Percentiles rank a stretch among this genome's conserved stretches.
phyloP scores from a whole-genome alignment of 23 tunicate species.

The Trididemnum nubilum region DNA sequence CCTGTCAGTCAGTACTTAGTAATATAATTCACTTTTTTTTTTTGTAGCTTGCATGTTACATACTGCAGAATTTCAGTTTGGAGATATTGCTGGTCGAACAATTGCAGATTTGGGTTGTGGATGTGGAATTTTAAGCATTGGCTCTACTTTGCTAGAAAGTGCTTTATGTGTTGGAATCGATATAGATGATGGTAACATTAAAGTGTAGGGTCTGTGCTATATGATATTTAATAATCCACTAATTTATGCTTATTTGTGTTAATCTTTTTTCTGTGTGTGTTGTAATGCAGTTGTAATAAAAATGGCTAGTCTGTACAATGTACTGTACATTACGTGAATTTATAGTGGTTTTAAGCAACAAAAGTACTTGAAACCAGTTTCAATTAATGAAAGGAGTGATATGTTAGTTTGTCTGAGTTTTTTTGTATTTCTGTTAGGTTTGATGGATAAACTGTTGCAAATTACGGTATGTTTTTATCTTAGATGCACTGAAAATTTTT shows the following conservation, averaged over 20 bases:
- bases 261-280: neutral
- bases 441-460: too few relatives aligned
- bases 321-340: too few relatives aligned
- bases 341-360: too few relatives aligned
- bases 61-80: constrained; percentile 70
- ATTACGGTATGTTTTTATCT: neutral
- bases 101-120: constrained; percentile 90
- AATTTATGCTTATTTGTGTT: neutral
- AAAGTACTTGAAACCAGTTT: too few relatives aligned
- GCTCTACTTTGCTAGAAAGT: constrained; percentile 60
- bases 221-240: neutral
- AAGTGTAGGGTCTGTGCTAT: neutral
- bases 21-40: too few relatives aligned
- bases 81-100: constrained; percentile 51
- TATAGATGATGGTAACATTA: constrained; percentile 67
- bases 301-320: too few relatives aligned
- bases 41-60: constrained; percentile 83
- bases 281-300: neutral
- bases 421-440: too few relatives aligned
- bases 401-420: too few relatives aligned
- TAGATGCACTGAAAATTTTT: constrained; percentile 73
- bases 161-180: constrained; percentile 54
- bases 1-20: too few relatives aligned
- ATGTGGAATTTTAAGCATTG: constrained; percentile 75
- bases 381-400: too few relatives aligned